Conservation (phyloP, 2,113 vertebrate genomes). For the Pelecanus crispus region DNA sequence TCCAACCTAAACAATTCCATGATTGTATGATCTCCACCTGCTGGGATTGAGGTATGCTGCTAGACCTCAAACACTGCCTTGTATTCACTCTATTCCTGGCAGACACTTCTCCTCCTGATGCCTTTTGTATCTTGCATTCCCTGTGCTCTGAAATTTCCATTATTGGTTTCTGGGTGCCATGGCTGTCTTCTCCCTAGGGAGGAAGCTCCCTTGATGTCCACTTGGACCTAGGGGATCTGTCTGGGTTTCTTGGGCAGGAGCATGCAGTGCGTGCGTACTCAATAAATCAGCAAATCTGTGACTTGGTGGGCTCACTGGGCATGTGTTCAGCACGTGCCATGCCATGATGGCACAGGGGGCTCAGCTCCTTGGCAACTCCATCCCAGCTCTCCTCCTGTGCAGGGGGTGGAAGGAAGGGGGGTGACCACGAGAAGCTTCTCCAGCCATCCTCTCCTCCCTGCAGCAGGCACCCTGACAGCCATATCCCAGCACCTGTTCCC, state of each 20-base stretch:
- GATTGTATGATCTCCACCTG: conserved; percentile 11
- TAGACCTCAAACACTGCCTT: not conserved
- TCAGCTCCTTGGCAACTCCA: not conserved
- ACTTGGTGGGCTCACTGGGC: not conserved
- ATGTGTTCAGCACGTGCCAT: rapidly evolving
- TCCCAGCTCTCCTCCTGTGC: not conserved
- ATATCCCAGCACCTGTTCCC: not conserved
- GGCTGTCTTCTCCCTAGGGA: not conserved
- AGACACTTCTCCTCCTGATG: not conserved
- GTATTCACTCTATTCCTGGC: not conserved
- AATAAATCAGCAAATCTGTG: not conserved
- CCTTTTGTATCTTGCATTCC: not conserved
- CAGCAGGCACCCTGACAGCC: not conserved
- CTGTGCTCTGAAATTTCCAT: not conserved
- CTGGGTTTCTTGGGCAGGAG: not conserved
- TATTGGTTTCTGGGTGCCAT: not conserved
- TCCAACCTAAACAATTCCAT: too few species aligned
- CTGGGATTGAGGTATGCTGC: not conserved
- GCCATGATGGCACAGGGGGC: not conserved
- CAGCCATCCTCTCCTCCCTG: not conserved
- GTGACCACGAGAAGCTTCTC: not conserved
- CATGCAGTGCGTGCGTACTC: rapidly evolving
- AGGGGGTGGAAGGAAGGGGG: not conserved
- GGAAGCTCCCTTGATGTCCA: not conserved
- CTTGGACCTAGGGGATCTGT: not conserved